These are phyloP conservation scores for Tanypteryx hageni DNA, from an alignment of 2,888 invertebrate species.

Conservation along the genomic window DNA sequence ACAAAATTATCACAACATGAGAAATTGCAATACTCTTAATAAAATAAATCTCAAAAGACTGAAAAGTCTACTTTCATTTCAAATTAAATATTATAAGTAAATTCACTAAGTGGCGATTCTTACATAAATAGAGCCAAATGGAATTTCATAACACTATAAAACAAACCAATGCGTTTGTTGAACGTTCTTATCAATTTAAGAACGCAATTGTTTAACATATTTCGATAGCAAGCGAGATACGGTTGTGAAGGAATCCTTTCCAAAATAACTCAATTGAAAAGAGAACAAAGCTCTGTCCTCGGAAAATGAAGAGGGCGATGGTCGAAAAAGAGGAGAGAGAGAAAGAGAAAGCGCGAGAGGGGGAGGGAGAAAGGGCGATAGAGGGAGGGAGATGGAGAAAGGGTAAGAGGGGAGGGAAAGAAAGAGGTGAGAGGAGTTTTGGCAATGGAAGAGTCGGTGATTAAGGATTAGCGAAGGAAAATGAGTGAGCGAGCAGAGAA, in stretches of 20 bases:
- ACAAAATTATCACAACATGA: too few species aligned
- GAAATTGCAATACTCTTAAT: too few species aligned
- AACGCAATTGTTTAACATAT: neutral
- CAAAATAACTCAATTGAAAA: neutral
- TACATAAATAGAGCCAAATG: too few species aligned
- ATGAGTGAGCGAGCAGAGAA: neutral
- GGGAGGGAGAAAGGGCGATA: too few species aligned
- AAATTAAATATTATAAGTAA: too few species aligned
- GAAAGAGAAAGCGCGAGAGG: too few species aligned
- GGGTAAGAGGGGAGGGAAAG: neutral
- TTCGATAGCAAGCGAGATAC: neutral
- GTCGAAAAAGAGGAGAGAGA: neutral
- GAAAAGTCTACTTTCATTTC: too few species aligned
- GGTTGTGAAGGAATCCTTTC: conserved; percentile 13
- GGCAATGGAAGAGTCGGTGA: neutral
- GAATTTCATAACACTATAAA: too few species aligned
- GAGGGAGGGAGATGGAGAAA: neutral
- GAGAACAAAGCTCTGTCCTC: neutral
- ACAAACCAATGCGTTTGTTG: too few species aligned
- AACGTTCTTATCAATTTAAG: neutral
- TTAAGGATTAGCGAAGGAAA: conserved; percentile 20
- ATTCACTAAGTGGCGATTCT: too few species aligned
- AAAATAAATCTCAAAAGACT: too few species aligned
- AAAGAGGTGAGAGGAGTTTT: neutral
- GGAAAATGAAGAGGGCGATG: neutral